Evolutionary conservation across 2,888 invertebrate species (phyloP).

Genomic region (Lydus trimaculatus): DNA sequence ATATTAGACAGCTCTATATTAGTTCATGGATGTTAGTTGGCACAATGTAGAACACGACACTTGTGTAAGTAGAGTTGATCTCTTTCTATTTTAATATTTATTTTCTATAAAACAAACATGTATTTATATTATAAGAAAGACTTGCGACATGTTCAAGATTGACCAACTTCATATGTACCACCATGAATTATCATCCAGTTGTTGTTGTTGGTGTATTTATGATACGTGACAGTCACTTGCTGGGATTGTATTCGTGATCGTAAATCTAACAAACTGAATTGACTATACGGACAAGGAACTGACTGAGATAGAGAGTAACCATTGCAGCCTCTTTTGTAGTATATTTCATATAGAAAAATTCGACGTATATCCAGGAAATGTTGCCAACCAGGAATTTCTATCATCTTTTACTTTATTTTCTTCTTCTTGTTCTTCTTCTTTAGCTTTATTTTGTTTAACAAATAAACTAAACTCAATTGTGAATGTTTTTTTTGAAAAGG

Average conservation of each 20-base stretch:
- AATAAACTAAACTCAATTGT: neutral
- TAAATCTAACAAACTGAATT: constrained; percentile 26
- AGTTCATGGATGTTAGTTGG: constrained; percentile 13
- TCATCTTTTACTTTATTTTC: neutral
- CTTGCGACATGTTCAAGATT: constrained; percentile 26
- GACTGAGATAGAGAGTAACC: constrained; percentile 5
- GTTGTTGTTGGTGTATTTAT: constrained; percentile 28
- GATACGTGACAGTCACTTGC: constrained; percentile 34
- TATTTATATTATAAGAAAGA: neutral
- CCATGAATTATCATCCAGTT: constrained; percentile 28
- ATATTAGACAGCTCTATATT: constrained; percentile 28
- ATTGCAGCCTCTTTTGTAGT: constrained; percentile 1
- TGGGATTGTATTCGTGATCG: constrained; percentile 31
- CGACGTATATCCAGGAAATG: constrained; percentile 5
- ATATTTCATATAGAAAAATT: neutral
- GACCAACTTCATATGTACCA: constrained; percentile 30
- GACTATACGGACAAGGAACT: constrained; percentile 23
- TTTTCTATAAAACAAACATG: neutral
- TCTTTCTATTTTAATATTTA: constrained; percentile 1
- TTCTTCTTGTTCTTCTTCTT: too few species aligned
- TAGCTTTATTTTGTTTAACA: too few species aligned
- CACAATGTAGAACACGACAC: constrained; percentile 19
- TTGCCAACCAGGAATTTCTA: neutral
- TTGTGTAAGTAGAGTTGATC: neutral
- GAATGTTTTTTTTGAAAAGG: too few species aligned